phyloP scores from a whole-genome alignment of 2,797 vertebrate genomes.

The Pseudocheirus occidentalis region DNA sequence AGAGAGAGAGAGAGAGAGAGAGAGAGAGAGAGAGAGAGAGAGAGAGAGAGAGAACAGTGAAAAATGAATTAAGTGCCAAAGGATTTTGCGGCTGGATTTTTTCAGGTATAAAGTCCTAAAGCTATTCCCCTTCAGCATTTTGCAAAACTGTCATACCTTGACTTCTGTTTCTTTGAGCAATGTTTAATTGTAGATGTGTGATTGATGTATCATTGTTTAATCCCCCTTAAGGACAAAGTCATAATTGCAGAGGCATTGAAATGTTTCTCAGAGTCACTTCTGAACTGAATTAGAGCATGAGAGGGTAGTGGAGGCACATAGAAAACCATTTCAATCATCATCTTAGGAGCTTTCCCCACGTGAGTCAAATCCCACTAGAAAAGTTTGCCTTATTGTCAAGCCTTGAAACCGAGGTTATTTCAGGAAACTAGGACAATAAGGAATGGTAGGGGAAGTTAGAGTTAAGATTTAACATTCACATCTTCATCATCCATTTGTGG shows the following conservation, averaged over 20 bases:
- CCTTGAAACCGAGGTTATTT: slow-evolving; percentile 64
- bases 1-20: no score
- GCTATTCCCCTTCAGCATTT: slow-evolving; percentile 19
- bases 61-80: slow-evolving; percentile 49
- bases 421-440: slow-evolving; percentile 39
- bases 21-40: no score
- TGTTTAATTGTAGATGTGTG: slow-evolving; percentile 29
- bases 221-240: background rate
- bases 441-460: slow-evolving; percentile 56
- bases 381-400: slow-evolving; percentile 2
- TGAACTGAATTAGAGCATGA: slow-evolving; percentile 36
- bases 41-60: slow-evolving; percentile 26
- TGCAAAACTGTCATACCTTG: slow-evolving; percentile 26
- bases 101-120: slow-evolving; percentile 4
- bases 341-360: background rate
- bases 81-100: slow-evolving; percentile 17
- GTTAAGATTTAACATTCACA: slow-evolving; percentile 62
- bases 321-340: slow-evolving; percentile 52
- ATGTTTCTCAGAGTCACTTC: slow-evolving; percentile 38
- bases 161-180: slow-evolving; percentile 28
- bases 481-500: slow-evolving; percentile 57
- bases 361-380: background rate
- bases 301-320: background rate
- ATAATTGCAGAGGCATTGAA: slow-evolving; percentile 43
- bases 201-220: background rate